A percentile compares a stretch with the other conserved stretches of the same genome.
phyloP scores from a whole-genome alignment of 2,113 vertebrate species.

The Cinclus cinclus region DNA sequence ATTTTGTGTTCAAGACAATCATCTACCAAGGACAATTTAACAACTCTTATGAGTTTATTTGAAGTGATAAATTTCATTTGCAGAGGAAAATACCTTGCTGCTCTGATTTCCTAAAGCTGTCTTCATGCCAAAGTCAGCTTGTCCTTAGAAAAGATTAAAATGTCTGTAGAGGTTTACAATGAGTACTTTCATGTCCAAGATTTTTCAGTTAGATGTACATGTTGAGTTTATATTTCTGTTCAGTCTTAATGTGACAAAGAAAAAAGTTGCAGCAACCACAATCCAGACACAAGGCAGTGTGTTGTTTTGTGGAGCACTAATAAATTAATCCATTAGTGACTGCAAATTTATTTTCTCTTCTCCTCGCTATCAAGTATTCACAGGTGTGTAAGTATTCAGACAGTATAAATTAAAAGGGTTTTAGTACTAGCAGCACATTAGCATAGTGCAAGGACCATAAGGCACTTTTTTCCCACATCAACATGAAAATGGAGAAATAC shows the following conservation, averaged over 20 bases:
- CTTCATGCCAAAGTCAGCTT: not conserved
- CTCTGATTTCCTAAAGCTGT: not conserved
- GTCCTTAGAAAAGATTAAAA: not conserved
- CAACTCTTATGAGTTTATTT: not conserved
- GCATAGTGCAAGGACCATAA: not conserved
- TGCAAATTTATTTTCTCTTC: conserved; percentile 26
- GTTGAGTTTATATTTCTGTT: conserved; percentile 37
- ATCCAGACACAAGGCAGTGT: not conserved
- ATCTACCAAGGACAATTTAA: conserved; percentile 15
- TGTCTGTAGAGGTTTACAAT: not conserved
- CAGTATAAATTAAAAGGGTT: conserved; percentile 52
- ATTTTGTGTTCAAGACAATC: not conserved
- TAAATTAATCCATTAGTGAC: conserved; percentile 65
- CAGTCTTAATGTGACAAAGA: not conserved
- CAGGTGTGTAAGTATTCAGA: conserved; percentile 31
- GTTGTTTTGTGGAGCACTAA: conserved; percentile 9
- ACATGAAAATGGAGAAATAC: not conserved
- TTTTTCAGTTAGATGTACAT: not conserved
- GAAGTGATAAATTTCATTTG: not conserved
- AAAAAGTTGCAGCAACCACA: not conserved
- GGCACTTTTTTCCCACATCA: not conserved
- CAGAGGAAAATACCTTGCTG: not conserved
- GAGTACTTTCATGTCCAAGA: not conserved
- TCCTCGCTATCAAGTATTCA: conserved; percentile 52
- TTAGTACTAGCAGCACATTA: conserved; percentile 47